Base-by-base conservation (phyloP, 2,888 invertebrate species). In the Strigamia maritima region DNA sequence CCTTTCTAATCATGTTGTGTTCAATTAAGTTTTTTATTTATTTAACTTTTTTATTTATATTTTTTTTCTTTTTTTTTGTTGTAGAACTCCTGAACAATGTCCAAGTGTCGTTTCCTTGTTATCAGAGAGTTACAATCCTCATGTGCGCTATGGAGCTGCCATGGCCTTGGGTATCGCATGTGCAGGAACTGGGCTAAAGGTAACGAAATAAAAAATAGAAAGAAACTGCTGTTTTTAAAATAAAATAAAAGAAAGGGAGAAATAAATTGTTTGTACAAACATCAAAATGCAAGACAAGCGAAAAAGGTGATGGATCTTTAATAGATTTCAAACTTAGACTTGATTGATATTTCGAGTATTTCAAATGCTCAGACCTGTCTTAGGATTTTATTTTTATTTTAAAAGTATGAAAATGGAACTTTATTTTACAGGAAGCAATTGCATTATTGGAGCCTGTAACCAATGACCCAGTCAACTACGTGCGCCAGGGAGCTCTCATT, bases 81-180 rank as follows among this genome's bases (percentile, higher is more conserved):
- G 76, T 87, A 91, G 93, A 84, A 96, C 95, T 0, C 97, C 98
- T 0, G 98, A 98, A 85, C 98, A 98, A 81, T 89, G 89, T 84
- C 98, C 98, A 2, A 95, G 95, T 82, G 97, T 99, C 7, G 98
- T 99, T 2, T 97, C 97, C 0, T 89, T 99, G 19, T 88, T 99
- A 81, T 97, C 98, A 0, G 99, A 99, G 86, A 98, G 97, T 81
- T 99, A 99, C 89, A 99, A 99, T 86, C 98, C 98, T 0, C 98
- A 99, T 86, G 98, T 99, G 0, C 92, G 99, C 79, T 99, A 98
- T 86, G 99, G 99, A 16, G 98, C 99, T 12, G 99, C 98, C 8
- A 97, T 99, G 95, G 99, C 99, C 2, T 87, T 99, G 80, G 99
- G 98, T 81, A 98, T 99, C 83, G 98, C 98, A 0, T 99, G 98